Percentiles rank a stretch among this genome's conserved stretches.
phyloP scores from a whole-genome alignment of 2,113 vertebrate genomes.

The Thymallus thymallus region DNA sequence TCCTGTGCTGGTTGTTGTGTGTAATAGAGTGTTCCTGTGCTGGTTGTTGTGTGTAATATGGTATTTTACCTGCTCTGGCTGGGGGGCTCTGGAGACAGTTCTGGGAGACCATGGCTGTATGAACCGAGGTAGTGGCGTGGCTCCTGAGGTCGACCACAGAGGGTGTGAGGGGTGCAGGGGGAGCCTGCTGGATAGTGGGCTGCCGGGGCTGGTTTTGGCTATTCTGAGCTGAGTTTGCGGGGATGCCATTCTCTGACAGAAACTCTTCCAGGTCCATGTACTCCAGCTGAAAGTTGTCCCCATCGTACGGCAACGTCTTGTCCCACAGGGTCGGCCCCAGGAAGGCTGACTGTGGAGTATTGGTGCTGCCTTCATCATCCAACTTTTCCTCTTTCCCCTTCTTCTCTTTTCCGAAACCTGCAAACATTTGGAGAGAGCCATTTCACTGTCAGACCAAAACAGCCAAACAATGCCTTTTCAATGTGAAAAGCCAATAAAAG shows the following conservation, averaged over 20 bases:
- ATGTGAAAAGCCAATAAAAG: too few relatives aligned
- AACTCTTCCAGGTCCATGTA: conserved; percentile 99
- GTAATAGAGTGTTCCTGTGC: too few relatives aligned
- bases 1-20: too few relatives aligned
- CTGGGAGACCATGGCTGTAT: conserved; percentile 80
- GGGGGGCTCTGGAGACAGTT: conserved; percentile 88
- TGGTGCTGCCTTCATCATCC: conserved; percentile 84
- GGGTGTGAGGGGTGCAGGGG: conserved; percentile 73
- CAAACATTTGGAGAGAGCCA: conserved; percentile 14
- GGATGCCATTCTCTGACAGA: conserved; percentile 96
- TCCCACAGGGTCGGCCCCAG: conserved; percentile 97
- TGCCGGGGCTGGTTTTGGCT: conserved; percentile 68
- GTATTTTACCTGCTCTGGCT: conserved; percentile 82
- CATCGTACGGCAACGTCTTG: conserved; percentile 96
- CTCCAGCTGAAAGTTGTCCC: conserved; percentile 96
- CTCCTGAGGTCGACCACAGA: conserved; percentile 91
- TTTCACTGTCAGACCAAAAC: background rate
- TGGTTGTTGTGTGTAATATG: background rate
- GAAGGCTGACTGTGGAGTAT: conserved; percentile 92
- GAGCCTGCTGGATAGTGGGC: conserved; percentile 62
- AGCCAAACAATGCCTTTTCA: too few relatives aligned
- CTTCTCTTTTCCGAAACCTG: conserved; percentile 91
- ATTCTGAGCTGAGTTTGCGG: conserved; percentile 83
- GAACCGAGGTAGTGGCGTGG: conserved; percentile 83
- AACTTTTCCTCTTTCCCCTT: conserved; percentile 87